Base-by-base conservation (phyloP, 2,113 vertebrate species). In the Trichomycterus rosablanca region DNA sequence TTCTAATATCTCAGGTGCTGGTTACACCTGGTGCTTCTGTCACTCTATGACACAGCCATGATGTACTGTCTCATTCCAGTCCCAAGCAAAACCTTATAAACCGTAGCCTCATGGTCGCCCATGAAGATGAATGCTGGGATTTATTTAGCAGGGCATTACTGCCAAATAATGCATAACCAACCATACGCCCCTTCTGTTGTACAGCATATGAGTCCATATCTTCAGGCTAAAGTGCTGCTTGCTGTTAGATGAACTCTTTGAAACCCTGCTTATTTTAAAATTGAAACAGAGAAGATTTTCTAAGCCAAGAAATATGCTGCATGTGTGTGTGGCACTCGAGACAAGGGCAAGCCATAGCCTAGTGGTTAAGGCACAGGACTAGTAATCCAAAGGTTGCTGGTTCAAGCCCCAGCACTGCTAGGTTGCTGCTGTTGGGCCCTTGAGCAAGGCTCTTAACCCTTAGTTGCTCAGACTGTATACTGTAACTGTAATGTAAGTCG, bases 161-260 rank as follows among this genome's bases (percentile, higher is more conserved):
- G 43, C 43, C 42, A 59, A 59, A 48, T 37, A 59, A 22, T 32
- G 43, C 28, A 59, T 62, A 46, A 51, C 59, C 23, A 30, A 42
- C 35, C 22, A 51, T 14, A 8, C 28, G n/a, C n/a, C 43, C 19
- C 35, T 55, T 55, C 53, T 55, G 53, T 35, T 55, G 48, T 34
- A 48, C 35, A 42, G 46, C 23, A 30, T 51, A 51, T 40, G 22
- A 56, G 22, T 28, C 16, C 48, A 42, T 30, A 15, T 52, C 35
- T 32, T 23, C 24, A 43, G 39, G 60, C 49, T 20, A 62, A 30
- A 42, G 12, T 15, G 35, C 23, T 22, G 35, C 23, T 62, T 16
- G 5, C 22, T 49, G 44, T 19, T 42, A 39, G 14, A 23, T 32
- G 6, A 15, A 16, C 44, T 24, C 8, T 59, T 48, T 35, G 16